These are phyloP conservation scores for Rhinoraja longicauda DNA, from an alignment of 2,797 vertebrate species.

Conservation along the genomic window DNA sequence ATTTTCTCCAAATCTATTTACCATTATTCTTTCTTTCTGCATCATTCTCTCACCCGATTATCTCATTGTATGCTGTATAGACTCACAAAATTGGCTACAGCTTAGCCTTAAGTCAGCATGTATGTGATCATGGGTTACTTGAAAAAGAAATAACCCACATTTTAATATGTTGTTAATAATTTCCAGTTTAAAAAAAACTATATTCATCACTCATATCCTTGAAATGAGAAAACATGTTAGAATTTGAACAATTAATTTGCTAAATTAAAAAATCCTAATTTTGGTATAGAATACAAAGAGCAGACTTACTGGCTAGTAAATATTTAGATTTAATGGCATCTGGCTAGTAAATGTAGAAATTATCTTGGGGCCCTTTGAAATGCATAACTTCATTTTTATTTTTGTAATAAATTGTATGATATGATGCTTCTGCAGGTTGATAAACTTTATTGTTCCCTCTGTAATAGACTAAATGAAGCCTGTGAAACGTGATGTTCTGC, in stretches of 20 bases:
- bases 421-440: slow-evolving; percentile 39
- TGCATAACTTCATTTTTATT: slow-evolving; percentile 39
- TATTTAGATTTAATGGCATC: slow-evolving; percentile 36
- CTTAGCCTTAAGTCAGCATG: neutral
- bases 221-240: neutral
- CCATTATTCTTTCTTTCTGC: neutral
- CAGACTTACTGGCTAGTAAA: slow-evolving; percentile 18
- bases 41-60: neutral
- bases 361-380: slow-evolving; percentile 33
- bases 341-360: slow-evolving; percentile 38
- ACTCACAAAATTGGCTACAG: neutral
- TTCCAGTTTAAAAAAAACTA: neutral
- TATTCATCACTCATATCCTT: neutral
- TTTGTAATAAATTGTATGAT: slow-evolving; percentile 39
- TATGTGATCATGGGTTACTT: neutral
- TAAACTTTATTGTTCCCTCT: slow-evolving; percentile 52
- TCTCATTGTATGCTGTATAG: neutral
- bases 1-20: neutral
- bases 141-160: neutral
- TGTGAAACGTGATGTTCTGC: slow-evolving; percentile 55
- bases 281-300: neutral
- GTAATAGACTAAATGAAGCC: slow-evolving; percentile 48
- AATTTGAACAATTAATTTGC: neutral
- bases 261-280: neutral
- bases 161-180: neutral